Base-by-base conservation (phyloP, 2,888 invertebrate species). In the Acleris laterana region DNA sequence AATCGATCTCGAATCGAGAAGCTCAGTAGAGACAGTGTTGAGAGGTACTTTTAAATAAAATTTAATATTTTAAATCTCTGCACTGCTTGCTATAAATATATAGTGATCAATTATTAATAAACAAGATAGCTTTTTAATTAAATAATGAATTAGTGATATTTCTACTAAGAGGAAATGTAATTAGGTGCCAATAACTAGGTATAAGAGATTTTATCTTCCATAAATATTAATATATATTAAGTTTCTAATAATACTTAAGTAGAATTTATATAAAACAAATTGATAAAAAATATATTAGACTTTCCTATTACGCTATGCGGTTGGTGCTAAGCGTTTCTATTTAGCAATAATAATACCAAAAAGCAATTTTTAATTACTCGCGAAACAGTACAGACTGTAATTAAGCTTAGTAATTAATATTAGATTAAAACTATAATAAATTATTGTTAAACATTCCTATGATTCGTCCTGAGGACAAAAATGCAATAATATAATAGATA, bases 311-410 rank as follows among this genome's bases (percentile, higher is more conserved):
- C 76, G 82, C 84, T 83, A 82, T 68, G 80, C 77, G 70, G 71
- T 80, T 80, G 84, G 85, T 85, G 86, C 84, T 84, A 81, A 71
- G 83, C 77, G 71, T 75, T 74, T 69, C 70, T 77, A 71, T 71
- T 73, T 57, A 62, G 61, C 61, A 57, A 74, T 70, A 64, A 71
- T 65, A 69, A 75, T 77, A 83, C 80, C 82, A 84, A 85, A 86
- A 82, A 82, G 64, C 69, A 80, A 77, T 75, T 51, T 56, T 70
- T 71, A 70, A 69, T 76, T 77, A 78, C 74, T 80, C 73, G 77
- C 77, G 76, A 72, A 73, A 60, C 42, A 77, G 55, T 44, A 76
- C 80, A 80, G 81, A 77, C 78, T 64, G 74, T 77, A 70, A 69
- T 51, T 58, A 64, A 19, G 49, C 64, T 56, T 61, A 56, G 9